Base-by-base conservation (phyloP, 2,888 invertebrate genomes). In the Plagodis pulveraria region DNA sequence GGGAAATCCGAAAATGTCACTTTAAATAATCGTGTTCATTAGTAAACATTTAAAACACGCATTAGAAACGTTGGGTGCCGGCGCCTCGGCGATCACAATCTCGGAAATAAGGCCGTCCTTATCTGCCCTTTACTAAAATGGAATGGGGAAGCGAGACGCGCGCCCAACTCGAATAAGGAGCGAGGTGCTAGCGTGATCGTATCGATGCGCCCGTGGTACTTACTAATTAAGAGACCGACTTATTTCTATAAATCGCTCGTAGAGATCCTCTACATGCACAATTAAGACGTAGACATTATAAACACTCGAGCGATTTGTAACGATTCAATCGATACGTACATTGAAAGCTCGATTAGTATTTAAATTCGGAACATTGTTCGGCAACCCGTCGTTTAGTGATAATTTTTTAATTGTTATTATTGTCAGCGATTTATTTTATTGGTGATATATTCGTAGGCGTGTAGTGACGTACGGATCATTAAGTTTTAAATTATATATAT, bases 21-120 rank as follows among this genome's bases (percentile, higher is more conserved):
- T 87, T 91, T 86, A 89, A 91, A 89, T 91, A 91, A 91, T 91
- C 87, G 87, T 89, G 87, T 86, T 91, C 90, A 90, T 92, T 92
- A 91, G 89, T 90, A 89, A 88, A 89, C 90, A 91, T 91, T 91
- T 89, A 87, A 91, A 85, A 87, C 89, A 85, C 84, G 88, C 89
- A 90, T 91, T 91, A 90, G 86, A 84, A 81, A 80, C 78, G 84
- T 72, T 81, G 88, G 90, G 87, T 89, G 89, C 88, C 86, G 90
- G 89, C 89, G 90, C 90, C 89, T 81, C 74, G 76, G 70, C 77
- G 87, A 89, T 89, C 81, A 73, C 78, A 74, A 88, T 89, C 89
- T 81, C 64, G 75, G 80, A 83, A 74, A 73, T 81, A 78, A 65
- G 59, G 51, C 78, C 68, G 67, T 85, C 87, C 74, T 76, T 72